phyloP scores from a whole-genome alignment of 2,797 vertebrate species.

The Aphelocoma californica region DNA sequence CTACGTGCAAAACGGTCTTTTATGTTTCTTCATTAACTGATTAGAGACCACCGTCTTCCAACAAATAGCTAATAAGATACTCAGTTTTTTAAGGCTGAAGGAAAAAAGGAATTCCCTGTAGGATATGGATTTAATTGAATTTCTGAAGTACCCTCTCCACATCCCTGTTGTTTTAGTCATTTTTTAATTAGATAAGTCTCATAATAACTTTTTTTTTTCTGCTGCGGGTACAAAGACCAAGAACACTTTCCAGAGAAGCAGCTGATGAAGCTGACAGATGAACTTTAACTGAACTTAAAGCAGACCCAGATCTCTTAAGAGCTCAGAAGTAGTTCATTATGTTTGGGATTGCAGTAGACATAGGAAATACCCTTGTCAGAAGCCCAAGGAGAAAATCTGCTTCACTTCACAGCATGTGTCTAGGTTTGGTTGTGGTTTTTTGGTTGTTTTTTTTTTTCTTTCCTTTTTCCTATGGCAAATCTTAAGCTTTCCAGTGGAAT shows the following conservation, averaged over 20 bases:
- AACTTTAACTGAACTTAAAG: conserved; percentile 46
- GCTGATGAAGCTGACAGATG: conserved; percentile 11
- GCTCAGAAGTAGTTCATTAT: conserved; percentile 9
- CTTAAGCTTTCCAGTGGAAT: neutral
- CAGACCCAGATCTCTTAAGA: neutral
- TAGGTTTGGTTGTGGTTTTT: neutral
- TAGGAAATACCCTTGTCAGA: conserved; percentile 30
- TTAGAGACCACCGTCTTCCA: neutral
- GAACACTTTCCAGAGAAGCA: neutral
- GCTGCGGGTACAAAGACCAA: neutral
- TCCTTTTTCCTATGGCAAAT: neutral
- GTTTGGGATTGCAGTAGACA: neutral
- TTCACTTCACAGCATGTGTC: conserved; percentile 20
- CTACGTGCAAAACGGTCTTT: neutral
- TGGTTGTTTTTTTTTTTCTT: neutral
- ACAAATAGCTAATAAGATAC: neutral
- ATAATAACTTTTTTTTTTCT: neutral
- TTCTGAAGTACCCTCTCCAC: neutral
- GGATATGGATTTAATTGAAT: neutral
- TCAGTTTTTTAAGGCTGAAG: neutral
- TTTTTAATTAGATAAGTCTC: neutral
- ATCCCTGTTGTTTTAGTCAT: neutral
- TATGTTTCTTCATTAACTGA: neutral
- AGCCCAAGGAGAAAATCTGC: conserved; percentile 18
- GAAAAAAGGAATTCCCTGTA: neutral